Conservation (phyloP, 2,888 invertebrate genomes). For the Rutpela maculata region DNA sequence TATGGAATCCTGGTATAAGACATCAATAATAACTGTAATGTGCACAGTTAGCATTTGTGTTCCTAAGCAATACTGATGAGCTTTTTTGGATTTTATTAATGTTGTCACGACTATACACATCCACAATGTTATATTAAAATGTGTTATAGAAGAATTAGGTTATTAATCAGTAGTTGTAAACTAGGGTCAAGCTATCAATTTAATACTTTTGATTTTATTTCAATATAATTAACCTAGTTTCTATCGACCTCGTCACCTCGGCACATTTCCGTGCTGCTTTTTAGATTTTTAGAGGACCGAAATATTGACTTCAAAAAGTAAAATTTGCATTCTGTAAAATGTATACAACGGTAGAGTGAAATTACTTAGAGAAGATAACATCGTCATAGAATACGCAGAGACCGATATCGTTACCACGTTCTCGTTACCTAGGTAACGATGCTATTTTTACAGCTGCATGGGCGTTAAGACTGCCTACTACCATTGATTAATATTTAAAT, state of each 20-base stretch:
- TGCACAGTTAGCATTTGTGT: slow-evolving; percentile 1
- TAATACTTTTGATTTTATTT: neutral
- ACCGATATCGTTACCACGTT: no score
- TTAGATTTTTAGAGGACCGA: neutral
- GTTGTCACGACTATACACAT: neutral
- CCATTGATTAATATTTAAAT: no score
- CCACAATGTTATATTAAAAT: neutral
- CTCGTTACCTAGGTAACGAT: no score
- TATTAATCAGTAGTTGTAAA: neutral
- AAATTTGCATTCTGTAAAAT: neutral
- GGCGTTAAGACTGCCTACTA: no score
- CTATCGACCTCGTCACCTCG: neutral
- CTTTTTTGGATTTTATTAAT: neutral
- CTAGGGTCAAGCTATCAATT: neutral
- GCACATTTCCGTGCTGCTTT: neutral
- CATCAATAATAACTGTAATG: neutral
- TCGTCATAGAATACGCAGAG: no score
- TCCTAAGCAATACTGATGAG: neutral
- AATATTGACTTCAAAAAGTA: neutral
- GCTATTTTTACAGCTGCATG: no score
- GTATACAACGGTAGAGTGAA: no score
- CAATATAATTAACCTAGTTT: neutral
- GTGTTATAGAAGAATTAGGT: neutral
- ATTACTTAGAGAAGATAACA: no score
- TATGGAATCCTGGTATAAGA: neutral